Evolutionary conservation across 1,140 invertebrate genomes (phyloP).

Genomic region (Drosophila elegans): DNA sequence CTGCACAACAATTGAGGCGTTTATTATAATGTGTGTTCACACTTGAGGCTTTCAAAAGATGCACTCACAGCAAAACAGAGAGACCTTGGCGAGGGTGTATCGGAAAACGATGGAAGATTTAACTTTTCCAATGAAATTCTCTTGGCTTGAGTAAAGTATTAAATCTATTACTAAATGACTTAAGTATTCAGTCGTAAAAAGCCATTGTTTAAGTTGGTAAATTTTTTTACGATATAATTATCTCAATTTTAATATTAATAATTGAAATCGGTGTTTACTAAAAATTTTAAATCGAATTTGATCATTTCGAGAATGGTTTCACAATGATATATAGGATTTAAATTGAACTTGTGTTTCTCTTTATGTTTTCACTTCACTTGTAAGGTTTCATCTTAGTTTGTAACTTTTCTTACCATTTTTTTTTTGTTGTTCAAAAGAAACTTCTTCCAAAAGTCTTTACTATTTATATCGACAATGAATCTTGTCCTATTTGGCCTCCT

Average conservation of each 20-base stretch:
- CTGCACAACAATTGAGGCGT: conserved; percentile 84
- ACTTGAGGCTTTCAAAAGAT: conserved; percentile 74
- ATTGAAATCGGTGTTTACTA: too few relatives aligned
- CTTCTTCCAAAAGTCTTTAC: background rate
- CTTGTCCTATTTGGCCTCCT: background rate
- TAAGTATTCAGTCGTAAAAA: background rate
- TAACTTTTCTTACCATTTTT: background rate
- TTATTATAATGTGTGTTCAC: conserved; percentile 84
- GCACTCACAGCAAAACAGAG: conserved; percentile 25
- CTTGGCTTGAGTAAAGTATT: background rate
- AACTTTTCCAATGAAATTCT: background rate
- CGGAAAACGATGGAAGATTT: too few relatives aligned
- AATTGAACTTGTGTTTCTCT: too few relatives aligned
- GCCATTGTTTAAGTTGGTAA: background rate
- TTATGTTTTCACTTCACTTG: too few relatives aligned
- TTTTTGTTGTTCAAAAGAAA: background rate
- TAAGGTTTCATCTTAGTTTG: too few relatives aligned
- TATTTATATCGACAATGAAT: background rate
- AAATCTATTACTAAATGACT: background rate
- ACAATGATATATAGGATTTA: too few relatives aligned
- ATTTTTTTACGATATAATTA: background rate
- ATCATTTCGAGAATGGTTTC: too few relatives aligned
- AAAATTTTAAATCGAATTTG: too few relatives aligned
- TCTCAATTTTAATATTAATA: background rate
- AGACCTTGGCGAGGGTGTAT: background rate